These are phyloP conservation scores for Himalopsyche anomala DNA, from an alignment of 2,888 invertebrate species.

Conservation along the genomic window DNA sequence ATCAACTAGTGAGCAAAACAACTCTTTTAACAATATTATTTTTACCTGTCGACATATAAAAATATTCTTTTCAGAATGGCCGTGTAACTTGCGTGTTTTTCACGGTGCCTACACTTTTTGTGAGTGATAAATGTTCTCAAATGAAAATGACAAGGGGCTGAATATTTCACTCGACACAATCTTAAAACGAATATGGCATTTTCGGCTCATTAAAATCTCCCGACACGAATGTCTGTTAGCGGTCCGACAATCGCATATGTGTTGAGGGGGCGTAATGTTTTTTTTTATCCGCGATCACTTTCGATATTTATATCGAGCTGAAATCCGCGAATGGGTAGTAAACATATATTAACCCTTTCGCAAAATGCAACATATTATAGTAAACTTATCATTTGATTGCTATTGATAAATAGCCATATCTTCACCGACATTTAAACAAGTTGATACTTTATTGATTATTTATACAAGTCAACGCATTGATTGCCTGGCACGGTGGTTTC, in stretches of 20 bases:
- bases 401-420: no score
- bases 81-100: background rate
- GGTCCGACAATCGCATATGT: background rate
- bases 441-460: no score
- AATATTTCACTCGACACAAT: background rate
- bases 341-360: no score
- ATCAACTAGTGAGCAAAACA: no score
- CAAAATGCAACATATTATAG: no score
- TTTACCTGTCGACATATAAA: no score
- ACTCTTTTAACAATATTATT: no score
- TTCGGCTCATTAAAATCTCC: background rate
- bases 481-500: no score
- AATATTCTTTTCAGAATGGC: no score
- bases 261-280: background rate
- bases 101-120: background rate
- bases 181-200: background rate
- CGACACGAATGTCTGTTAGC: background rate
- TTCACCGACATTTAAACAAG: no score
- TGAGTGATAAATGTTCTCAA: slow-evolving; percentile 4
- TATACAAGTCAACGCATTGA: no score
- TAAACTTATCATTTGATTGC: no score
- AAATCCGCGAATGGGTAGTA: background rate
- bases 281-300: background rate
- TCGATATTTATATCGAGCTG: background rate
- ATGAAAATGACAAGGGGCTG: background rate